These are phyloP conservation scores for Allolobophora icterica DNA, from an alignment of 2,888 invertebrate genomes.

Conservation along the genomic window DNA sequence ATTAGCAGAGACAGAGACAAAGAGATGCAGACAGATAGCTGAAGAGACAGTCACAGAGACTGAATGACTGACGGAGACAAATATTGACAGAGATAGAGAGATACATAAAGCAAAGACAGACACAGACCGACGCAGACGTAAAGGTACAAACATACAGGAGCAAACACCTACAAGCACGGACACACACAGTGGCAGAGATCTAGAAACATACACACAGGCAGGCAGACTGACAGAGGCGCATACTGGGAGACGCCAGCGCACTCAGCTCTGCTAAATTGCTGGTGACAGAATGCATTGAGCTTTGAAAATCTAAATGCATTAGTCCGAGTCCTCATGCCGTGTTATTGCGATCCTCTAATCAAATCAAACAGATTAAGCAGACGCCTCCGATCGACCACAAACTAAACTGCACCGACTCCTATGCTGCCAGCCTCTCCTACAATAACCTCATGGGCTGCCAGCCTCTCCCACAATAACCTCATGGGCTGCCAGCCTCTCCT, in stretches of 20 bases:
- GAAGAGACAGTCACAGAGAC: not conserved
- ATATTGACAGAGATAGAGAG: not conserved
- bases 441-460: not conserved
- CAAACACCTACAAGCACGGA: not conserved
- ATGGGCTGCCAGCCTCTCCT: not conserved
- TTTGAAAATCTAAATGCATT: not conserved
- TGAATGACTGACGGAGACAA: not conserved
- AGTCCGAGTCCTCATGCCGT: not conserved
- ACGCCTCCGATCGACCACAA: not conserved
- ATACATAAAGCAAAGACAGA: not conserved
- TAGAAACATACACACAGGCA: no score
- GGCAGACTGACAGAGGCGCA: not conserved
- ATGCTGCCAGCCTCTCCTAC: not conserved
- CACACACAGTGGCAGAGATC: no score
- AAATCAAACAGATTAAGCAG: constrained; percentile 17
- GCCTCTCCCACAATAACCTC: not conserved
- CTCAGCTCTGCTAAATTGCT: not conserved
- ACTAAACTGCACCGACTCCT: not conserved
- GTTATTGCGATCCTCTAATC: not conserved
- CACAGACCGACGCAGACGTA: not conserved
- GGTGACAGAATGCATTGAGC: constrained; percentile 12
- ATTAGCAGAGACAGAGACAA: not conserved
- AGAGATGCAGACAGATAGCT: not conserved
- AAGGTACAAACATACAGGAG: not conserved
- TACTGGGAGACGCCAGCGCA: not conserved